These are phyloP conservation scores for Heliconius himera DNA, from an alignment of 1,140 invertebrate genomes.

Conservation along the genomic window DNA sequence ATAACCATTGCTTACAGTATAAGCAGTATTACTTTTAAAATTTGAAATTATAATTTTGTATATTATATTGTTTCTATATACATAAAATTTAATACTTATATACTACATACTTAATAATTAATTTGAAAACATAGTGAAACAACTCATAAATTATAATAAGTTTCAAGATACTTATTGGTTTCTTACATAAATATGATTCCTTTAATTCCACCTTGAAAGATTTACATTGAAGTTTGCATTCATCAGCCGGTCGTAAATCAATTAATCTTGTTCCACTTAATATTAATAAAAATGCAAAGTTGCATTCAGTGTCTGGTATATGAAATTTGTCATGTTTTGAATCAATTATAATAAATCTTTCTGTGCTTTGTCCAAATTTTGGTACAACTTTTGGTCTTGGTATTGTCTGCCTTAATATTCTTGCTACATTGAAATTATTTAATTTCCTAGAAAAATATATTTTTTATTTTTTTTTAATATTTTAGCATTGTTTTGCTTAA, in stretches of 20 bases:
- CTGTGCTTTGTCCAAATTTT: conserved; percentile 85
- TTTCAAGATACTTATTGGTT: background rate
- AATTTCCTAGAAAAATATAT: conserved; percentile 83
- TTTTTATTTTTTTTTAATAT: background rate
- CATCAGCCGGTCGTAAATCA: conserved; percentile 85
- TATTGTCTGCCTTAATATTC: conserved; percentile 85
- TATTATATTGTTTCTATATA: no score
- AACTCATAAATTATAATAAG: background rate
- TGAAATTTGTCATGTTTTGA: conserved; percentile 82
- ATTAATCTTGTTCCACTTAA: conserved; percentile 85
- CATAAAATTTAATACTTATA: no score
- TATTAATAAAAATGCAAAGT: conserved; percentile 87
- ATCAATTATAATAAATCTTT: conserved; percentile 88
- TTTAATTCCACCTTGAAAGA: conserved; percentile 84
- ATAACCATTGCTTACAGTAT: no score
- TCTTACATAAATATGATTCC: conserved; percentile 87
- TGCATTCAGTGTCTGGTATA: conserved; percentile 89
- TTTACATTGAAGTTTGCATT: conserved; percentile 85
- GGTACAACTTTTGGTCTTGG: conserved; percentile 84
- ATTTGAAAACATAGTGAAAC: no score
- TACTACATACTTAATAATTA: no score
- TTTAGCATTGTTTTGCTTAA: background rate
- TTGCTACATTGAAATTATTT: conserved; percentile 85
- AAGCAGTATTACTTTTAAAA: no score
- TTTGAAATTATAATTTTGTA: no score